Percentiles rank a stretch among this genome's conserved stretches.
These are phyloP conservation scores for Kryphioiulus occultus DNA, from an alignment of 2,888 invertebrate species.

Conservation along the genomic window DNA sequence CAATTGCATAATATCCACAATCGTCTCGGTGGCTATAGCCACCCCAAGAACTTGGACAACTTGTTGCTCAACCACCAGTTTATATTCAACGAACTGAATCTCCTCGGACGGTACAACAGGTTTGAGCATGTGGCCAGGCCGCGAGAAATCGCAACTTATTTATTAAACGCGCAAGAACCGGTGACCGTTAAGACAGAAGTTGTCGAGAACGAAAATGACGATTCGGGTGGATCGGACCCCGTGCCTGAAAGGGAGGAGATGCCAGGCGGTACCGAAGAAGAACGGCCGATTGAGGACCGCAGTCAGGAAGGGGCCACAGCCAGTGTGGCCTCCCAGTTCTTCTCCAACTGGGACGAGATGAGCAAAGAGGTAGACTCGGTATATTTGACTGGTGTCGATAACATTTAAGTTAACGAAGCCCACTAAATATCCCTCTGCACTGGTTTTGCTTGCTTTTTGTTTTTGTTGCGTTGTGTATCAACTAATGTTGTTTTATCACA, in stretches of 20 bases:
- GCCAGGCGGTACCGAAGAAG: not conserved
- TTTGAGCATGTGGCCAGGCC: slow-evolving; percentile 59
- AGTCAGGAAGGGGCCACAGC: slow-evolving; percentile 1
- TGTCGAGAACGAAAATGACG: slow-evolving; percentile 37
- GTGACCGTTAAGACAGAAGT: slow-evolving; percentile 35
- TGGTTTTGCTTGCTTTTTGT: not conserved
- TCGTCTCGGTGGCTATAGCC: slow-evolving; percentile 64
- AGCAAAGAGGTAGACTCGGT: slow-evolving; percentile 48
- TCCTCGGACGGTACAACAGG: slow-evolving; percentile 72
- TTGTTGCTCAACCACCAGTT: slow-evolving; percentile 74
- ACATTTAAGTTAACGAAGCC: not conserved
- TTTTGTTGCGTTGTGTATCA: not conserved
- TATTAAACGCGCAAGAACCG: slow-evolving; percentile 51
- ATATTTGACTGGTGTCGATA: not conserved
- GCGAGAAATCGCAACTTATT: slow-evolving; percentile 52
- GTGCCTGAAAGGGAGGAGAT: slow-evolving; percentile 1
- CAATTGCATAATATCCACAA: slow-evolving; percentile 53
- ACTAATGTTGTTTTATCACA: not conserved
- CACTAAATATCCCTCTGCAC: not conserved
- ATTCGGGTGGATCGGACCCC: not conserved
- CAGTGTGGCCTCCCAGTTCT: not conserved
- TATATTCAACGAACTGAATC: slow-evolving; percentile 76
- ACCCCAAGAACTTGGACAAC: slow-evolving; percentile 77
- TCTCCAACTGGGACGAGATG: slow-evolving; percentile 31
- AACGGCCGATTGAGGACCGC: not conserved